A percentile compares a stretch with the other conserved stretches of the same genome.
These are phyloP conservation scores for Isurus oxyrinchus DNA, from an alignment of 2,113 vertebrate genomes.

Conservation along the genomic window DNA sequence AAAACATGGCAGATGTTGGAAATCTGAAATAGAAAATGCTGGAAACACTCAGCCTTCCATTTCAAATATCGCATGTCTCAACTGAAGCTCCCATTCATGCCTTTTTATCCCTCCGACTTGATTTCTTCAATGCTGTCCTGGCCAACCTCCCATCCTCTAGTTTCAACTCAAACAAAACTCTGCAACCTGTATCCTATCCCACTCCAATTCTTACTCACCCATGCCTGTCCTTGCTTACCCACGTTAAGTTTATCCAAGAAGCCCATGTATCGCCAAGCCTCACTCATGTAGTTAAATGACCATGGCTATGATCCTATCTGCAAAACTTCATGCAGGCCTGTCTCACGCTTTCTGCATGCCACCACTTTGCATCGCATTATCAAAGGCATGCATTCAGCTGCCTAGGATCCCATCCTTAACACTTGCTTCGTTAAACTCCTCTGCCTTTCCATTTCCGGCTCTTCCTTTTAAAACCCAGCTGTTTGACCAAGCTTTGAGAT, in stretches of 20 bases:
- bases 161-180: not conserved
- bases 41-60: not conserved
- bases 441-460: not conserved
- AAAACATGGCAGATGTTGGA: not conserved
- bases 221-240: not conserved
- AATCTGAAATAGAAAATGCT: not conserved
- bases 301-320: not conserved
- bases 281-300: not conserved
- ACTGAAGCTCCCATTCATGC: not conserved
- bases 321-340: not conserved
- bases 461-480: not conserved
- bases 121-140: not conserved
- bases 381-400: not conserved
- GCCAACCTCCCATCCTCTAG: not conserved
- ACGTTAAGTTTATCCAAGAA: not conserved
- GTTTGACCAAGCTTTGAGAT: not conserved
- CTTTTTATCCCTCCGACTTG: not conserved
- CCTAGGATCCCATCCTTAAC: not conserved
- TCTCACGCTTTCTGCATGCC: not conserved
- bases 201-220: not conserved
- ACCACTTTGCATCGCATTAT: not conserved
- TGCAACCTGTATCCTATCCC: not conserved
- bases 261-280: accelerated
- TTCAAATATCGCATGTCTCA: not conserved
- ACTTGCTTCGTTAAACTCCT: not conserved